A percentile compares a stretch with the other conserved stretches of the same genome.
Evolutionary conservation across 1,140 invertebrate genomes (phyloP).

Genomic region (Trinorchestia longiramus): DNA sequence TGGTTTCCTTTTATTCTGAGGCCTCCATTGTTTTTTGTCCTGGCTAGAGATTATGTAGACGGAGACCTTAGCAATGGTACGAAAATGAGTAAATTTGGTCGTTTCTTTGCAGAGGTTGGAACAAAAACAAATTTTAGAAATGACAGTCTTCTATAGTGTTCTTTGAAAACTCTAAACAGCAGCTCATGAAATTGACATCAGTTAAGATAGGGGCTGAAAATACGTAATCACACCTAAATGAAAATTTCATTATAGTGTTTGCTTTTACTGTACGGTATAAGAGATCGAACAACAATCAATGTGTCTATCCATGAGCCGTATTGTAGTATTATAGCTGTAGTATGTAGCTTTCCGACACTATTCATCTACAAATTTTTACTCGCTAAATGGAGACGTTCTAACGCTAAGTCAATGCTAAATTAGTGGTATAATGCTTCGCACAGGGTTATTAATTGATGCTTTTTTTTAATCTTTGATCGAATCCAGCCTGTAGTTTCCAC

Average conservation of each 20-base stretch:
- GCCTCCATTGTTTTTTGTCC: constrained; percentile 5
- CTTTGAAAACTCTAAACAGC: not conserved
- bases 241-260: not conserved
- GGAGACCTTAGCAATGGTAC: not conserved
- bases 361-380: too few species aligned
- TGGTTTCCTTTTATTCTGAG: constrained; percentile 34
- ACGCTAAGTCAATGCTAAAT: too few species aligned
- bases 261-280: not conserved
- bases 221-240: not conserved
- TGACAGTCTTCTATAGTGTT: not conserved
- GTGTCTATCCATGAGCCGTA: too few species aligned
- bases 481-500: too few species aligned
- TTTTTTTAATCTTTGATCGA: too few species aligned
- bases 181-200: not conserved
- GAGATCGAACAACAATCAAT: not conserved
- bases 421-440: too few species aligned
- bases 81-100: not conserved
- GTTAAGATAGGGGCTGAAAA: not conserved
- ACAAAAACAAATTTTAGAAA: not conserved
- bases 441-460: too few species aligned
- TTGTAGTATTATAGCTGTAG: too few species aligned
- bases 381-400: too few species aligned
- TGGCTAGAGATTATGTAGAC: not conserved
- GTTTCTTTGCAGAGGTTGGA: not conserved
- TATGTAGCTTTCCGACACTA: too few species aligned